Evolutionary conservation across 2,797 vertebrate genomes (phyloP).

Genomic region (Cichlasoma orientale): DNA sequence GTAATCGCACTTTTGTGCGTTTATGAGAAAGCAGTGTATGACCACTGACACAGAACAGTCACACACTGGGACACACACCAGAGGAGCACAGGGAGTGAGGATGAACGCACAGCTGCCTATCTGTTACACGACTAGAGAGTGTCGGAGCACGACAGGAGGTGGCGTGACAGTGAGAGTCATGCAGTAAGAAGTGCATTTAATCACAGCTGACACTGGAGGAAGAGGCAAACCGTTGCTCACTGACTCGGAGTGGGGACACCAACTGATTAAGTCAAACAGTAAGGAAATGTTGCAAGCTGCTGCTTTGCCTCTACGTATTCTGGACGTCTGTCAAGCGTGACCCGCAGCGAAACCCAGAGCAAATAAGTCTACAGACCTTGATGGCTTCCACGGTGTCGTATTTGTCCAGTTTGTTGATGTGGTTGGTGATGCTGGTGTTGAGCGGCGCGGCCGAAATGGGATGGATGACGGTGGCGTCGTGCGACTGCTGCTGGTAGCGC

Average conservation of each 20-base stretch:
- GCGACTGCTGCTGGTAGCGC: conserved; percentile 94
- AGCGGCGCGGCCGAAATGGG: conserved; percentile 93
- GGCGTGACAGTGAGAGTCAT: conserved; percentile 63
- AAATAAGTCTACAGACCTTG: conserved; percentile 84
- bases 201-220: conserved; percentile 52
- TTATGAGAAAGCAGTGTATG: conserved; percentile 80
- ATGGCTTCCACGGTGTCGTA: conserved; percentile 97
- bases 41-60: conserved; percentile 64
- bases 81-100: conserved; percentile 50
- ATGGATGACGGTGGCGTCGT: conserved; percentile 96
- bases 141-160: conserved; percentile 41
- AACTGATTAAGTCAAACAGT: conserved; percentile 43
- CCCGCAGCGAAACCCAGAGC: not conserved
- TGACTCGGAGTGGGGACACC: conserved; percentile 22
- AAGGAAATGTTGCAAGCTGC: conserved; percentile 21
- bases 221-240: conserved; percentile 30
- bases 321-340: conserved; percentile 20
- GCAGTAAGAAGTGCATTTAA: conserved; percentile 54
- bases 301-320: conserved; percentile 14
- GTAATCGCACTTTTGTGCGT: conserved; percentile 53
- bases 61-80: conserved; percentile 61
- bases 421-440: conserved; percentile 98
- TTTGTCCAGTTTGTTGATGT: conserved; percentile 99
- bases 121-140: conserved; percentile 40
- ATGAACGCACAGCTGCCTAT: conserved; percentile 46